These are phyloP conservation scores for Acrocephalus kingi DNA, from an alignment of 2,113 vertebrate species.

Conservation along the genomic window DNA sequence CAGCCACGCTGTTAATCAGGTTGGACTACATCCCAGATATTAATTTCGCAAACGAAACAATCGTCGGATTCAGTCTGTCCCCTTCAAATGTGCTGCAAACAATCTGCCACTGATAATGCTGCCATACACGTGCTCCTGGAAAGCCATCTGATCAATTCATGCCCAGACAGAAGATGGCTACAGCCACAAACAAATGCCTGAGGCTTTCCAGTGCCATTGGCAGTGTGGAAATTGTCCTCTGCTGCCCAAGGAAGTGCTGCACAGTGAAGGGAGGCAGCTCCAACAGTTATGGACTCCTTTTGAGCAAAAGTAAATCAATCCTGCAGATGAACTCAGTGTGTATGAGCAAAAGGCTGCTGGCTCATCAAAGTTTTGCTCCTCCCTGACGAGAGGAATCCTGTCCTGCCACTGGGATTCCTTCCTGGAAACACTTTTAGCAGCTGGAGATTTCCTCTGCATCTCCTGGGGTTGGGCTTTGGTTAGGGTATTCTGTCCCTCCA, in stretches of 20 bases:
- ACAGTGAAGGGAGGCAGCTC: neutral
- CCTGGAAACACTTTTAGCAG: neutral
- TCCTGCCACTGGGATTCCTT: neutral
- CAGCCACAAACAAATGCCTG: fast-evolving
- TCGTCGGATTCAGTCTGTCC: neutral
- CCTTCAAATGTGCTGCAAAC: neutral
- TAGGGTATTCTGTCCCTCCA: fast-evolving
- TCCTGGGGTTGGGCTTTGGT: neutral
- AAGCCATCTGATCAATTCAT: neutral
- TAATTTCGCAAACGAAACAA: constrained; percentile 40
- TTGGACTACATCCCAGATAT: constrained; percentile 45
- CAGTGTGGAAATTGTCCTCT: neutral
- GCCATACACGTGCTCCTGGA: neutral
- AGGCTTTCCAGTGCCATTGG: neutral
- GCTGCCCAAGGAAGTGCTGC: neutral
- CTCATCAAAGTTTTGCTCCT: neutral
- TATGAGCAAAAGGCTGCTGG: neutral
- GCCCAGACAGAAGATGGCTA: fast-evolving
- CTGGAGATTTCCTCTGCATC: neutral
- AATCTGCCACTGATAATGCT: neutral
- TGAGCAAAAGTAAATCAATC: neutral
- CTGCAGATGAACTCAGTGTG: fast-evolving
- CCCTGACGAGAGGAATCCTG: neutral
- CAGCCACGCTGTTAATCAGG: neutral
- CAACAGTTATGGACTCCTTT: neutral